Evolutionary conservation across 2,888 invertebrate genomes (phyloP).

Genomic region (Drosophila neonasuta): DNA sequence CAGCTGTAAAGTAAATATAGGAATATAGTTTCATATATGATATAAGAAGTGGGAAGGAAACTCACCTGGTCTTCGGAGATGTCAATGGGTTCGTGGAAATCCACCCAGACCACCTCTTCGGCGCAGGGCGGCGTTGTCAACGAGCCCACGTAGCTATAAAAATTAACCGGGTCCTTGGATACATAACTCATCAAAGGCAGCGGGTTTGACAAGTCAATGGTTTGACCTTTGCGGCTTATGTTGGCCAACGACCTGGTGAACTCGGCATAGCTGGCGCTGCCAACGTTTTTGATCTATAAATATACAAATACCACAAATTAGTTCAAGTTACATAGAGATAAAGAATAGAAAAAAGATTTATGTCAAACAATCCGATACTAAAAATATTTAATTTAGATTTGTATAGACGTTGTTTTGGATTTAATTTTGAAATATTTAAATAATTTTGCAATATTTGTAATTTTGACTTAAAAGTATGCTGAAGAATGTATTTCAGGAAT

Average conservation of each 20-base stretch:
- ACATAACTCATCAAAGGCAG: constrained; percentile 84
- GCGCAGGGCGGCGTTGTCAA: constrained; percentile 93
- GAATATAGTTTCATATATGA: background rate
- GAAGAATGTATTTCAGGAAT: too few relatives aligned
- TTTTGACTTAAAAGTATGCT: too few relatives aligned
- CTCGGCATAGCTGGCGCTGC: constrained; percentile 30
- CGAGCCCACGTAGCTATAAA: constrained; percentile 93
- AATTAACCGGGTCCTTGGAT: constrained; percentile 84
- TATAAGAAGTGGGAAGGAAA: background rate
- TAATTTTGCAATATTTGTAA: too few relatives aligned
- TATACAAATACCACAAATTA: constrained; percentile 11
- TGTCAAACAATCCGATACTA: too few relatives aligned
- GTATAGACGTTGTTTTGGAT: too few relatives aligned
- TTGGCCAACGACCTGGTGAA: constrained; percentile 80
- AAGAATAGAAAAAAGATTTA: too few relatives aligned
- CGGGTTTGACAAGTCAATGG: constrained; percentile 83
- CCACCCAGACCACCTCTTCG: constrained; percentile 94
- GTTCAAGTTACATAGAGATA: too few relatives aligned
- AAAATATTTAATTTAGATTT: too few relatives aligned
- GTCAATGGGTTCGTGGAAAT: constrained; percentile 88
- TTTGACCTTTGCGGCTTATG: constrained; percentile 79
- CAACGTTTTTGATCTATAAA: constrained; percentile 83
- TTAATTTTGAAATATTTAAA: too few relatives aligned
- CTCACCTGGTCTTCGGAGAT: constrained; percentile 87
- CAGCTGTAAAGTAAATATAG: constrained; percentile 84